Percentiles rank a stretch among this genome's conserved stretches.
Evolutionary conservation across 2,888 invertebrate genomes (phyloP).

Genomic region (Dicranocentrus wangi): DNA sequence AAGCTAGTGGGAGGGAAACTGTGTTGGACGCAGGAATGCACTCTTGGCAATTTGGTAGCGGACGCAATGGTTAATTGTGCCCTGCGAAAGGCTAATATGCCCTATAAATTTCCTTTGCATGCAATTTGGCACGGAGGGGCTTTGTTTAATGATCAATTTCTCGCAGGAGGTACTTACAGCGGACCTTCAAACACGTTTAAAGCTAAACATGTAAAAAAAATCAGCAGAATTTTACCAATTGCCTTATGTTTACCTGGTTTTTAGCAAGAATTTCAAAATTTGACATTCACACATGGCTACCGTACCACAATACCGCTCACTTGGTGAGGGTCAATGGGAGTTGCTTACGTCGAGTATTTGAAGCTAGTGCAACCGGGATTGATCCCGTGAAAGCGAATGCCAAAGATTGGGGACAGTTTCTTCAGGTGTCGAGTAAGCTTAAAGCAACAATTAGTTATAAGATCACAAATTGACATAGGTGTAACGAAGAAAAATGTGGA

Average conservation of each 20-base stretch:
- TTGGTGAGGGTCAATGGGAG: constrained; percentile 63
- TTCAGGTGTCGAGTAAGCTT: constrained; percentile 71
- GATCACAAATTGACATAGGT: too few relatives aligned
- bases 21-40: constrained; percentile 69
- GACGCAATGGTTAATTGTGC: constrained; percentile 72
- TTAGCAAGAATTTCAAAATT: constrained; percentile 29
- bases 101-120: constrained; percentile 32
- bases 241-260: too few relatives aligned
- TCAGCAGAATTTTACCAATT: too few relatives aligned
- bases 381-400: constrained; percentile 15
- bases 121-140: constrained; percentile 70
- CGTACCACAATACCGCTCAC: constrained; percentile 68
- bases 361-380: constrained; percentile 61
- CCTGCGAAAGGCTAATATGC: neutral
- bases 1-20: constrained; percentile 26
- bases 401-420: constrained; percentile 70
- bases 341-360: constrained; percentile 62
- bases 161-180: neutral
- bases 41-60: constrained; percentile 69
- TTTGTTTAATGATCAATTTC: constrained; percentile 31
- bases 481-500: too few relatives aligned
- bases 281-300: constrained; percentile 69
- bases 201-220: too few relatives aligned
- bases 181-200: too few relatives aligned
- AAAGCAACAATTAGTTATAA: neutral